phyloP scores from a whole-genome alignment of 2,888 invertebrate genomes.

The Stenolophus ochropezus region DNA sequence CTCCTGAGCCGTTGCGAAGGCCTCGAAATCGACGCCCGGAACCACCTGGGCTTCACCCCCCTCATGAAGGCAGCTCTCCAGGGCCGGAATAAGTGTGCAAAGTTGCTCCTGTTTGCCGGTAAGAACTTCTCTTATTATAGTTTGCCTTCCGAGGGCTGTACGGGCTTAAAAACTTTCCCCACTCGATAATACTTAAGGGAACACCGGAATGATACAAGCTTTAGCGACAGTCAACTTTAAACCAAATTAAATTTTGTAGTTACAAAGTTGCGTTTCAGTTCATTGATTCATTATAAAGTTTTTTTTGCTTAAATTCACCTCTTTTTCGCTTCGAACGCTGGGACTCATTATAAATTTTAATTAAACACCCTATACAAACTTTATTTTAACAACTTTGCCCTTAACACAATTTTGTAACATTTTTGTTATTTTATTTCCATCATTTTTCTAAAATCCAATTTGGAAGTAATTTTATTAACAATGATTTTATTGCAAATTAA shows the following conservation, averaged over 20 bases:
- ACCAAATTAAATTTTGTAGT: slow-evolving; percentile 14
- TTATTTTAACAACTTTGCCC: background rate
- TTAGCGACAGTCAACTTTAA: background rate
- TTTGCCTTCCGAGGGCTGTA: background rate
- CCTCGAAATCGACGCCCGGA: slow-evolving; percentile 82
- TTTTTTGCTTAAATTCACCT: slow-evolving; percentile 8
- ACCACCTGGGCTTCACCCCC: slow-evolving; percentile 82
- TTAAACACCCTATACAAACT: background rate
- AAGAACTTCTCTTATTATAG: slow-evolving; percentile 63
- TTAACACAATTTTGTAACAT: background rate
- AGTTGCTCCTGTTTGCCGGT: slow-evolving; percentile 84
- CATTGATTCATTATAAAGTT: slow-evolving; percentile 2
- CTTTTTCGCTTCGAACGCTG: background rate
- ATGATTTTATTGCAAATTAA: too few relatives aligned
- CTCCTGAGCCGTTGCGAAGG: slow-evolving; percentile 79
- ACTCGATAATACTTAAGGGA: background rate
- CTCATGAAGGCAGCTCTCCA: slow-evolving; percentile 86
- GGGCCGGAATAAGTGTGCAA: slow-evolving; percentile 84
- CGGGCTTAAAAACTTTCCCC: background rate
- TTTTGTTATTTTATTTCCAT: background rate
- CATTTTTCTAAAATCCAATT: too few relatives aligned
- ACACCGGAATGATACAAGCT: too few relatives aligned
- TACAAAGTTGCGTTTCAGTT: background rate
- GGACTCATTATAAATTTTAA: background rate
- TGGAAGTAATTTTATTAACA: too few relatives aligned